Conservation (phyloP, 1,140 invertebrate genomes). For the Drosophila tsacasi region DNA sequence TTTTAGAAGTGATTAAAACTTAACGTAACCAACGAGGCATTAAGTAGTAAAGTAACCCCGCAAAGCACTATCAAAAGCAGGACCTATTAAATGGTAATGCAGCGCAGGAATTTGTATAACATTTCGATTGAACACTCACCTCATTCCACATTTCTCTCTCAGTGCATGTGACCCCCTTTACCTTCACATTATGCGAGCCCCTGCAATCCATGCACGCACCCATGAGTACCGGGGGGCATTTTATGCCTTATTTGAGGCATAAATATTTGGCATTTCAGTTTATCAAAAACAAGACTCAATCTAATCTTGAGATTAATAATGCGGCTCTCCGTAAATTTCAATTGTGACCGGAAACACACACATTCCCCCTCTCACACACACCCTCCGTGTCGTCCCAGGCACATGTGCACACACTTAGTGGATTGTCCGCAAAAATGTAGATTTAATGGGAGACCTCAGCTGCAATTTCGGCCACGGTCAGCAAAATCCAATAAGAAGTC, state of each 20-base stretch:
- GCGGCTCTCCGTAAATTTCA: constrained; percentile 76
- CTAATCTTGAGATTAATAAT: constrained; percentile 82
- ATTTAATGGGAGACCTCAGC: constrained; percentile 56
- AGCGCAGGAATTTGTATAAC: not conserved
- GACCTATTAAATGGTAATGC: too few species aligned
- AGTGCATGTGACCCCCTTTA: constrained; percentile 5
- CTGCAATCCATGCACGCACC: constrained; percentile 5
- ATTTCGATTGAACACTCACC: too few species aligned
- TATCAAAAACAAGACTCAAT: constrained; percentile 70
- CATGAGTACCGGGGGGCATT: constrained; percentile 13
- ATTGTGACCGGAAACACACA: constrained; percentile 46
- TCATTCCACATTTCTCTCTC: too few species aligned
- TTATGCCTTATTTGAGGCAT: constrained; percentile 37
- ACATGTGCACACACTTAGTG: constrained; percentile 7
- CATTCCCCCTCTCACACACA: constrained; percentile 8
- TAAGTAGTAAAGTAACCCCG: not conserved
- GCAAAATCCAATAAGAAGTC: constrained; percentile 1
- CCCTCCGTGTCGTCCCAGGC: not conserved
- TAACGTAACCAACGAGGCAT: not conserved
- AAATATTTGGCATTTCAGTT: constrained; percentile 46
- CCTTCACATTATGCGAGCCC: not conserved
- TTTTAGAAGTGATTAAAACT: not conserved
- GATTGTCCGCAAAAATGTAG: constrained; percentile 38
- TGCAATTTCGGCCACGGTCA: constrained; percentile 39
- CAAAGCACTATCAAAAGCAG: not conserved